Conservation (phyloP, 2,113 vertebrate species). For the Eidolon helvum region DNA sequence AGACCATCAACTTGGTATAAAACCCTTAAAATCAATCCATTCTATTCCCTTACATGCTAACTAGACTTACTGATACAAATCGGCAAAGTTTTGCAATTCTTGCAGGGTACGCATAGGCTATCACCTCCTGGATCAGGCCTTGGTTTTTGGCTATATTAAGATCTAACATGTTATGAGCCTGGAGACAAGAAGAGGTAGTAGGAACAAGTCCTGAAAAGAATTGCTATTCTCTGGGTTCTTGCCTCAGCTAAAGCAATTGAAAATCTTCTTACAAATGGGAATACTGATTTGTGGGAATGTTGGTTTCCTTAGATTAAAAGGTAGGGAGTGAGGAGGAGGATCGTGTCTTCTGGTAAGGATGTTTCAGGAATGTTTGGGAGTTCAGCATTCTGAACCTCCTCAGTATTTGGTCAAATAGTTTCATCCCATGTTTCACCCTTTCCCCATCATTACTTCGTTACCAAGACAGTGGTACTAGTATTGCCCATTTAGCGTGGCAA, state of each 20-base stretch:
- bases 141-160: neutral
- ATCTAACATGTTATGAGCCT: neutral
- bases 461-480: neutral
- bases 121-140: neutral
- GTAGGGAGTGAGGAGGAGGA: neutral
- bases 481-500: neutral
- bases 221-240: neutral
- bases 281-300: neutral
- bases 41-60: neutral
- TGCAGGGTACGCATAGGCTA: neutral
- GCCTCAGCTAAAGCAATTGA: neutral
- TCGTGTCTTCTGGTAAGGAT: neutral
- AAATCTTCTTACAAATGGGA: neutral
- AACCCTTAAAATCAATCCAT: neutral
- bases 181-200: neutral
- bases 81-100: neutral
- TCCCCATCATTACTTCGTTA: neutral
- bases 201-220: constrained; percentile 1
- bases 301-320: neutral
- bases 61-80: neutral
- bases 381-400: neutral
- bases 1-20: neutral
- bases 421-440: neutral
- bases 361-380: neutral
- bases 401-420: neutral